These are phyloP conservation scores for Sceloporus tristichus DNA, from an alignment of 2,113 vertebrate species.

Conservation along the genomic window DNA sequence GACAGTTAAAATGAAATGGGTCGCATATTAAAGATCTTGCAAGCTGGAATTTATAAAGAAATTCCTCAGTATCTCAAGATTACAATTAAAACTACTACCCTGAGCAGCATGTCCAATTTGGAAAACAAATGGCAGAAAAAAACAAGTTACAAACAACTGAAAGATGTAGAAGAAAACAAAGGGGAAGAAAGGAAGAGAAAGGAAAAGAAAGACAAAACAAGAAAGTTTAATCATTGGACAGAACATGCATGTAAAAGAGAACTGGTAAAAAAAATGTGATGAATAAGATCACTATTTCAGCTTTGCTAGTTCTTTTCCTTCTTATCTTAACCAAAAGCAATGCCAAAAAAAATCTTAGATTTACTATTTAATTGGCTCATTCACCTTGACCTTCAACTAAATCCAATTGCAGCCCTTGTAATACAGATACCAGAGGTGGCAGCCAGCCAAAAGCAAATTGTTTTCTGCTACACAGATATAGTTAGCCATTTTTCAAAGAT, in stretches of 20 bases:
- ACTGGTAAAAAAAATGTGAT: neutral
- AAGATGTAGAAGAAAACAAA: neutral
- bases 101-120: neutral
- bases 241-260: neutral
- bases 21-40: neutral
- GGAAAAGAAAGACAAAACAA: neutral
- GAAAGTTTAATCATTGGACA: slow-evolving; percentile 16
- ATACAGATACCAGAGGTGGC: slow-evolving; percentile 50
- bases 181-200: neutral
- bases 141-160: neutral
- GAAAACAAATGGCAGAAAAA: neutral
- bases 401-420: slow-evolving; percentile 55
- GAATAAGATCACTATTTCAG: neutral
- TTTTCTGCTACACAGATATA: slow-evolving; percentile 38
- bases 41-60: neutral
- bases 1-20: neutral
- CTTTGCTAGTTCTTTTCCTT: slow-evolving; percentile 31
- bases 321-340: slow-evolving; percentile 47
- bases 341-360: slow-evolving; percentile 51
- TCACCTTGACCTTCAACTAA: slow-evolving; percentile 70
- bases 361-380: slow-evolving; percentile 63
- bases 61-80: neutral
- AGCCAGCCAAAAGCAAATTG: slow-evolving; percentile 46
- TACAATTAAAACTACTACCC: neutral
- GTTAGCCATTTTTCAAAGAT: slow-evolving; percentile 43